Evolutionary conservation across 30 jellyfish, hydroid and myxozoan genomes (phyloP).

Genomic region (Aurelia sp.): DNA sequence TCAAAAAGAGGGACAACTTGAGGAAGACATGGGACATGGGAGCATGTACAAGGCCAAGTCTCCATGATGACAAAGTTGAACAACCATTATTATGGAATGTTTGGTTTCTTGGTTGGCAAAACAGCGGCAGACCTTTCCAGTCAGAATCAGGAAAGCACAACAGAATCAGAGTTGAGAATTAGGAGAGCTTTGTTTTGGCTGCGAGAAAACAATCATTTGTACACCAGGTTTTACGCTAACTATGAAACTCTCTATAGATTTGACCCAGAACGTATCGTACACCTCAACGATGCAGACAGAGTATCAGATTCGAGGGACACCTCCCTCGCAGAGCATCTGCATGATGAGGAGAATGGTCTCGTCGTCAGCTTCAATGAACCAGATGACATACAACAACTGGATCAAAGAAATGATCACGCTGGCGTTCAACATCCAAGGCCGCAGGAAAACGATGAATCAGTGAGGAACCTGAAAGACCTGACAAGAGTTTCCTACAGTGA

Average conservation of each 20-base stretch:
- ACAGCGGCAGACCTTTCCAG: not conserved
- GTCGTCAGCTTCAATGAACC: not conserved
- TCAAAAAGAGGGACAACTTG: not conserved
- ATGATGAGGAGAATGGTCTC: not conserved
- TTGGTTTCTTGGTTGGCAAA: too few relatives aligned
- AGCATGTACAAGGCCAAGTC: constrained; percentile 1
- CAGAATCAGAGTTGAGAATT: not conserved
- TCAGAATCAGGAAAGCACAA: not conserved
- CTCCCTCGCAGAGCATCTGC: not conserved
- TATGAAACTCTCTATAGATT: constrained; percentile 19
- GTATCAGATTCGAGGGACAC: not conserved
- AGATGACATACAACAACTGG: not conserved
- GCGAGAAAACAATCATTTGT: constrained; percentile 3
- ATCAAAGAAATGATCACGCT: not conserved
- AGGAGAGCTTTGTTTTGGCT: constrained; percentile 10
- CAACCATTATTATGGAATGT: constrained; percentile 23
- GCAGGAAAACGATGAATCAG: too few relatives aligned
- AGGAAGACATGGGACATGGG: not conserved
- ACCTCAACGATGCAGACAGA: not conserved
- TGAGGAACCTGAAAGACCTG: not conserved
- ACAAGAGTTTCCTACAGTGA: not conserved
- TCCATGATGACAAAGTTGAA: not conserved
- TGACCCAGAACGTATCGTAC: constrained; percentile 2
- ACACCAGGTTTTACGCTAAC: not conserved
- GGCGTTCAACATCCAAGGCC: constrained; percentile 13